Base-by-base conservation (phyloP, 2,797 vertebrate genomes). In the Periparus ater region DNA sequence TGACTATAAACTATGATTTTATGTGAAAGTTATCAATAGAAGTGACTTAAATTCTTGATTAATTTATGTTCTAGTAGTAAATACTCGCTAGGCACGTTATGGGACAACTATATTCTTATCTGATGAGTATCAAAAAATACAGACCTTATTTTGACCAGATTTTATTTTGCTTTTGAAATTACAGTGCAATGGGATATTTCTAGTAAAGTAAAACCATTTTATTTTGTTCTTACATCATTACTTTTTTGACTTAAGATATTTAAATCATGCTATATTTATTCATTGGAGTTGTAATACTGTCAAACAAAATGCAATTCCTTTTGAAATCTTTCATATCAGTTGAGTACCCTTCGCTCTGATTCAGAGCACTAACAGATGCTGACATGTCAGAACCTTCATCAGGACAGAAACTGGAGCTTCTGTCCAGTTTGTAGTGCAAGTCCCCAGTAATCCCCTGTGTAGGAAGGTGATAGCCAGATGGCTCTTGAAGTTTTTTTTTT, bases 111-210 rank as follows among this genome's bases (percentile, higher is more conserved):
- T 42, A 5, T 57, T 77, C 15, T 67, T 77, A 29, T 77, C 44
- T 83, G 61, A 54, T 22, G 78, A 71, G 14, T 40, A 44, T 79
- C 1, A 67, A 76, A 76, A 48, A 87, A 55, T 17, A 47, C 11
- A 50, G 25, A 71, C 17, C 9, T 80, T 40, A 40, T 40, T 40
- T 40, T 40, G 38, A 40, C 38, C 12, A 40, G 38, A 8, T 85
- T 94, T 79, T 71, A 13, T n/a, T 78, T 73, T 68, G 22, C 51
- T 68, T 89, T 93, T 76, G 38, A 77, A 89, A 66, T 82, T 32
- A 36, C 11, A 21, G 2, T 47, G 22, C 6, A 4, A 27, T 78
- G 22, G 8, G 13, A 34, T 76, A 78, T 66, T 86, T 90, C 53
- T 55, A 48, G 17, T 68, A 16, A 65, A 50, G n/a, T 54, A 70